These are phyloP conservation scores for Bradypodion pumilum DNA, from an alignment of 2,797 vertebrate species.

Conservation along the genomic window DNA sequence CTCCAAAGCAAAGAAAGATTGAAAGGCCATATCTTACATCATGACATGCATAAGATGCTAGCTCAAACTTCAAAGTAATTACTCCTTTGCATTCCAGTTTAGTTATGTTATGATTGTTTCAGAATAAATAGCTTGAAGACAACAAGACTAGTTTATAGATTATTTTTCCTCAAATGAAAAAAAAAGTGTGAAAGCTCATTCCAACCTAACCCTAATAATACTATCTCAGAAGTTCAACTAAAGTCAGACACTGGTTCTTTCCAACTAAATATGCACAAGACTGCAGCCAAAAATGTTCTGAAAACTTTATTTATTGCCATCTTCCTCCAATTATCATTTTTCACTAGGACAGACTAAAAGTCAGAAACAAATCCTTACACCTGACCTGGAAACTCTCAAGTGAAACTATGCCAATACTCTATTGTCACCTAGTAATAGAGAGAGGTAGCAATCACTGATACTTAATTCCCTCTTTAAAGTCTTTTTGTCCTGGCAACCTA, in stretches of 20 bases:
- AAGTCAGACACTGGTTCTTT: no score
- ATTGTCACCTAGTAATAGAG: neutral
- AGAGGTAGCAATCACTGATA: no score
- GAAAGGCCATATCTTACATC: neutral
- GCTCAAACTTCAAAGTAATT: neutral
- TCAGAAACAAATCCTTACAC: neutral
- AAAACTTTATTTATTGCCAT: neutral
- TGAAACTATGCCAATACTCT: neutral
- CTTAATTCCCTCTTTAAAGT: neutral
- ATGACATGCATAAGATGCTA: neutral
- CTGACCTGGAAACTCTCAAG: neutral
- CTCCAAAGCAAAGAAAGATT: constrained; percentile 1
- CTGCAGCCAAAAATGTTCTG: neutral
- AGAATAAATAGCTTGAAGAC: neutral
- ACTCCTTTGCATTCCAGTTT: neutral
- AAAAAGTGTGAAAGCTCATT: no score
- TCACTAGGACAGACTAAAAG: neutral
- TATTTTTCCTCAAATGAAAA: neutral
- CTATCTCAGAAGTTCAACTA: neutral
- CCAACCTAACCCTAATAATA: neutral
- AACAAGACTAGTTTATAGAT: neutral
- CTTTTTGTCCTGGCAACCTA: neutral
- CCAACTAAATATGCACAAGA: no score
- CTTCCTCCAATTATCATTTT: constrained; percentile 5
- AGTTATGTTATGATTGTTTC: neutral